phyloP scores from a whole-genome alignment of 2,113 vertebrate species.

The Scalopus aquaticus region DNA sequence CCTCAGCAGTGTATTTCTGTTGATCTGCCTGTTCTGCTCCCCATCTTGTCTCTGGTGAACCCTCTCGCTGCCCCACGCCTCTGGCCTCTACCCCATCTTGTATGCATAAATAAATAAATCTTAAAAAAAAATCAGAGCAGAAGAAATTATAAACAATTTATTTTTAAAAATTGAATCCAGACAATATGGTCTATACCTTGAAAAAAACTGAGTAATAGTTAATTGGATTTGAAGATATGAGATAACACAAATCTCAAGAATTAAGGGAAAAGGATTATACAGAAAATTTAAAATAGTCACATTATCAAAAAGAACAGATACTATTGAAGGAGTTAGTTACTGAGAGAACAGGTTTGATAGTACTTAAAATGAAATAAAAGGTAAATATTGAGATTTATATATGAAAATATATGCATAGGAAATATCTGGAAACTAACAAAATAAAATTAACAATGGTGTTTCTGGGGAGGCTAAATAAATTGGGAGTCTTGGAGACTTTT shows the following conservation, averaged over 20 bases:
- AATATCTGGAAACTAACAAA: background rate
- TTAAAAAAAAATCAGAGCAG: background rate
- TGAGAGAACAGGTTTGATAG: background rate
- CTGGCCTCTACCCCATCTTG: too few relatives aligned
- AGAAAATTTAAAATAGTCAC: background rate
- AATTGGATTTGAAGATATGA: background rate
- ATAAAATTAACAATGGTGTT: background rate
- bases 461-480: background rate
- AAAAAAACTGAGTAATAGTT: background rate
- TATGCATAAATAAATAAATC: too few relatives aligned
- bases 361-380: background rate
- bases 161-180: too few relatives aligned
- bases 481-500: background rate
- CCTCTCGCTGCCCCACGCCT: too few relatives aligned
- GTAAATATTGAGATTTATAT: background rate
- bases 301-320: background rate
- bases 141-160: background rate
- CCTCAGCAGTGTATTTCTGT: too few relatives aligned
- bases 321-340: background rate
- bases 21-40: too few relatives aligned
- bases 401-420: background rate
- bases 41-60: too few relatives aligned
- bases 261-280: background rate
- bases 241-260: background rate
- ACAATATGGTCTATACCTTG: background rate